Conservation (phyloP, 2,888 invertebrate genomes). For the Frankliniella intonsa region DNA sequence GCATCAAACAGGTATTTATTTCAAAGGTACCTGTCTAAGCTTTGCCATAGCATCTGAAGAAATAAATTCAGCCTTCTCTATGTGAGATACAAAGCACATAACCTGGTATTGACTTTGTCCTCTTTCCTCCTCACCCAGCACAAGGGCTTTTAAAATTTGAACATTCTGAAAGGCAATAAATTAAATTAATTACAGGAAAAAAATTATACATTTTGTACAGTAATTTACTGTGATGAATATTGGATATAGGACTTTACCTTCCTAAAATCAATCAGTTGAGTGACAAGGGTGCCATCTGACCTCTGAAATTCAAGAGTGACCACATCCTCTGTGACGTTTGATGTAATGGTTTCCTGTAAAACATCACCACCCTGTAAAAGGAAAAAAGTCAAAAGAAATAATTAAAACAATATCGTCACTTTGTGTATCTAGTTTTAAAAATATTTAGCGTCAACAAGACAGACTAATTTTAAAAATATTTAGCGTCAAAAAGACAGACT, state of each 20-base stretch:
- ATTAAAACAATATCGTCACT: not conserved
- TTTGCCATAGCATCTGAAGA: slow-evolving; percentile 96
- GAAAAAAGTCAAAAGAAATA: not conserved
- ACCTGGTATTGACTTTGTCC: slow-evolving; percentile 85
- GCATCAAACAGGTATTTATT: slow-evolving; percentile 47
- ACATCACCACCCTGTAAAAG: slow-evolving; percentile 80
- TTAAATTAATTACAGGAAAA: slow-evolving; percentile 33
- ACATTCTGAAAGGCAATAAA: slow-evolving; percentile 65
- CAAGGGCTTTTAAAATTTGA: slow-evolving; percentile 81
- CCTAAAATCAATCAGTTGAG: slow-evolving; percentile 89
- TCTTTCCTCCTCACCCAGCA: slow-evolving; percentile 88
- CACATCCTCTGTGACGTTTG: slow-evolving; percentile 86
- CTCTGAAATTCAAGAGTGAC: slow-evolving; percentile 84
- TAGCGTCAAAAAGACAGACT: no score
- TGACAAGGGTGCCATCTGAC: slow-evolving; percentile 85
- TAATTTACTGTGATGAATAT: no score
- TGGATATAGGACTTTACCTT: slow-evolving; percentile 59
- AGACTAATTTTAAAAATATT: no score
- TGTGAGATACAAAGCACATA: slow-evolving; percentile 86
- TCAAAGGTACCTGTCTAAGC: slow-evolving; percentile 67
- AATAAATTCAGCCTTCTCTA: slow-evolving; percentile 88
- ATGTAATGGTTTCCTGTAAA: slow-evolving; percentile 84
- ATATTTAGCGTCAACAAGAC: no score
- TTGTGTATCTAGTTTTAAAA: no score
- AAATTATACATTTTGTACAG: not conserved